Evolutionary conservation across 2,797 vertebrate species (phyloP).

Genomic region (Enteromius mattozi): DNA sequence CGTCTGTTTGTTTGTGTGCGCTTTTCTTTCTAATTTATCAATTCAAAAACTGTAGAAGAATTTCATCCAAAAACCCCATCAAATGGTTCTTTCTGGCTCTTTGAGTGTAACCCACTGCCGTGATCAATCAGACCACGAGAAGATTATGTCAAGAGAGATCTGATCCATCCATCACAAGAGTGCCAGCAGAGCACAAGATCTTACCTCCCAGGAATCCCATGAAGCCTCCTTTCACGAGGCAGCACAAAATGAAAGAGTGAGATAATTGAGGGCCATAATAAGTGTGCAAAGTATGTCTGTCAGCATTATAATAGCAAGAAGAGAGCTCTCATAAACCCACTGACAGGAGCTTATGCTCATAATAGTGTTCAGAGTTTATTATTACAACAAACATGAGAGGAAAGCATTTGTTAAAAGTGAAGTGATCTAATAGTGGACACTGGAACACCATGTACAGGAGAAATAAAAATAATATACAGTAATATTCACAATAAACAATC

Average conservation of each 20-base stretch:
- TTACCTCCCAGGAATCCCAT: constrained; percentile 95
- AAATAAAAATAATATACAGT: background rate
- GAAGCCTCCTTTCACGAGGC: constrained; percentile 80
- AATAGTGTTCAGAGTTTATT: background rate
- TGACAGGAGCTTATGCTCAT: background rate
- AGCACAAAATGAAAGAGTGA: constrained; percentile 64
- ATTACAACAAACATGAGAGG: background rate
- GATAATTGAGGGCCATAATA: constrained; percentile 23
- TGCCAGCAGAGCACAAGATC: constrained; percentile 54
- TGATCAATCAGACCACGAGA: background rate
- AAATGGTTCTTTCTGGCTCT: background rate
- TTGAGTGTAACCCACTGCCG: background rate
- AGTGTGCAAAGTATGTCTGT: background rate
- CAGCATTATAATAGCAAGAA: background rate
- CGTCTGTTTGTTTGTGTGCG: background rate
- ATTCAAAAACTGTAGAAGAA: background rate
- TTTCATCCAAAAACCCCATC: background rate
- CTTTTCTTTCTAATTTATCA: background rate
- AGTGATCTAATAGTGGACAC: background rate
- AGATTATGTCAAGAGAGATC: background rate
- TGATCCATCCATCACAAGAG: background rate
- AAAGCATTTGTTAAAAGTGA: background rate
- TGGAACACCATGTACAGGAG: background rate
- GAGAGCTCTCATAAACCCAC: constrained; percentile 11
- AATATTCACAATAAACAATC: background rate